phyloP scores from a whole-genome alignment of 2,113 vertebrate genomes.

The Tachuris rubrigastra region DNA sequence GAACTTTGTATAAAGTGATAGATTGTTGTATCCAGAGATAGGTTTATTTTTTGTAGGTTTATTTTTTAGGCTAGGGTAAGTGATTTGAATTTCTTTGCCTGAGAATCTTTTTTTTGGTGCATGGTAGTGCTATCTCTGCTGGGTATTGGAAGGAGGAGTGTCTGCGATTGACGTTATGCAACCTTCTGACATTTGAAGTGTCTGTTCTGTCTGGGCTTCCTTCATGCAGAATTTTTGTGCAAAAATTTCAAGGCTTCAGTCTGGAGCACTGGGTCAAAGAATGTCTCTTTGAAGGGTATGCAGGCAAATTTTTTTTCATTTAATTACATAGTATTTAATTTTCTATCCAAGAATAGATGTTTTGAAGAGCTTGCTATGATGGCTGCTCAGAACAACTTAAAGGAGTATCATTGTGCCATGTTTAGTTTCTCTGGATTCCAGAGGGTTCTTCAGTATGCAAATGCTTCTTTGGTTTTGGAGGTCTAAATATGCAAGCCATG shows the following conservation, averaged over 20 bases:
- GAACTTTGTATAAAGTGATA: not conserved
- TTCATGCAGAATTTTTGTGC: slow-evolving; percentile 76
- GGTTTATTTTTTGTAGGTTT: not conserved
- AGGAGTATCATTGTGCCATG: slow-evolving; percentile 17
- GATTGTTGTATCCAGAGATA: fast-evolving
- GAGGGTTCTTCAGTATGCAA: slow-evolving; percentile 18
- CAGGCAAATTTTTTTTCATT: slow-evolving; percentile 78
- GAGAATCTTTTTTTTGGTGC: slow-evolving; percentile 49
- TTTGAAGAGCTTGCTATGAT: slow-evolving; percentile 74
- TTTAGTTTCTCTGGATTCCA: slow-evolving; percentile 9
- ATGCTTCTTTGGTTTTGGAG: slow-evolving; percentile 5
- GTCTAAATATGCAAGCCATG: not conserved
- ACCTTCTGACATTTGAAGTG: slow-evolving; percentile 81
- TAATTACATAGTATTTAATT: slow-evolving; percentile 83
- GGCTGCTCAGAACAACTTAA: slow-evolving; percentile 62
- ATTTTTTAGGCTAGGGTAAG: not conserved
- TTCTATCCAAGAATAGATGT: slow-evolving; percentile 78
- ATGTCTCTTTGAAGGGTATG: slow-evolving; percentile 84
- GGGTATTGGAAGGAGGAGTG: slow-evolving; percentile 65
- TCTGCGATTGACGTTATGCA: slow-evolving; percentile 70
- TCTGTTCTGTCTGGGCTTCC: slow-evolving; percentile 90
- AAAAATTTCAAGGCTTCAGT: slow-evolving; percentile 81
- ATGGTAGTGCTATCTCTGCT: slow-evolving; percentile 59
- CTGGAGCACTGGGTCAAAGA: slow-evolving; percentile 85
- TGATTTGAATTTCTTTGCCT: slow-evolving; percentile 38